Evolutionary conservation across 2,888 invertebrate species (phyloP).

Genomic region (Callosobruchus maculatus): DNA sequence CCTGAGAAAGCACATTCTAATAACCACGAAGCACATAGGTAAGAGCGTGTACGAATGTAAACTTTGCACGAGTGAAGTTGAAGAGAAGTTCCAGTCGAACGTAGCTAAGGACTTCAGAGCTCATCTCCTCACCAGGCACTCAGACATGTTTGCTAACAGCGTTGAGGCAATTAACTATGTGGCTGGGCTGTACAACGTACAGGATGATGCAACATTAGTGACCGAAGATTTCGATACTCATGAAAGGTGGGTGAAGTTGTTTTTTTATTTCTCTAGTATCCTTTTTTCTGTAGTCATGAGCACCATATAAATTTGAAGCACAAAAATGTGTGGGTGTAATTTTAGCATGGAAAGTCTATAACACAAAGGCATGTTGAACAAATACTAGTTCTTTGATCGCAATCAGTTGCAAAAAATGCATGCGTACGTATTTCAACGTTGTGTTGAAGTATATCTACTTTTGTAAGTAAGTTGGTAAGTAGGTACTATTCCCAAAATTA

Average conservation of each 20-base stretch:
- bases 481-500: too few species aligned
- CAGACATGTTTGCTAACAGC: constrained; percentile 52
- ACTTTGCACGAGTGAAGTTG: constrained; percentile 50
- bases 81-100: constrained; percentile 55
- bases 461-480: too few species aligned
- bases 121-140: constrained; percentile 61
- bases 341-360: too few species aligned
- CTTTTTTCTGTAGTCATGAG: too few species aligned
- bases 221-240: constrained; percentile 7
- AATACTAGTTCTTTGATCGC: too few species aligned
- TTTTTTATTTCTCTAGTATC: background rate
- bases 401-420: too few species aligned
- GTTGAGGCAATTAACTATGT: constrained; percentile 53
- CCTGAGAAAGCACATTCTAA: constrained; percentile 80
- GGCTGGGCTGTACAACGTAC: constrained; percentile 49
- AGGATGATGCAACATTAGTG: constrained; percentile 30
- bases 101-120: constrained; percentile 63
- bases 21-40: constrained; percentile 74
- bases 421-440: too few species aligned
- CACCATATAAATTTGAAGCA: too few species aligned
- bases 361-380: too few species aligned
- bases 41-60: constrained; percentile 76
- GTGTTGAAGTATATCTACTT: too few species aligned
- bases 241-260: constrained; percentile 13
- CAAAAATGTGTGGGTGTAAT: too few species aligned